Conservation (phyloP, 2,797 vertebrate species). For the Paramormyrops hopkinsi region DNA sequence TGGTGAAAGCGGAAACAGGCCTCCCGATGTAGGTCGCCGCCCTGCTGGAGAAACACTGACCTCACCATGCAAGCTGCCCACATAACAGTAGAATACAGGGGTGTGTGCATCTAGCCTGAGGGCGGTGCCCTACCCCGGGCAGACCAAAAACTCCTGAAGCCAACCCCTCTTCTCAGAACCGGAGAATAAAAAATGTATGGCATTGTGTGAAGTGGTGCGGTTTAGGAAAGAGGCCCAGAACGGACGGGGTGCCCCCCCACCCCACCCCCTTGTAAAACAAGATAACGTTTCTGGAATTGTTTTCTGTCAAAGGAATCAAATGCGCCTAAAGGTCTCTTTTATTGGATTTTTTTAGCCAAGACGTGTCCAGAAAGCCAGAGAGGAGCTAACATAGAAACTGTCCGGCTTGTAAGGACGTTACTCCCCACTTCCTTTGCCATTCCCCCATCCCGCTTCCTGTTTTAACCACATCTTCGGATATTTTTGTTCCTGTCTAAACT, state of each 20-base stretch:
- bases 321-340: constrained; percentile 15
- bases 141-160: neutral
- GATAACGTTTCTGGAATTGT: constrained; percentile 18
- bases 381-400: neutral
- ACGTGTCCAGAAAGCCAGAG: constrained; percentile 20
- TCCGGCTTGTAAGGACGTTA: neutral
- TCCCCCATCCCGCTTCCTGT: neutral
- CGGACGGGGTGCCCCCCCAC: neutral
- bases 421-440: neutral
- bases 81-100: neutral
- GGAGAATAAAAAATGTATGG: neutral
- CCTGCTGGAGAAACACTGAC: constrained; percentile 2
- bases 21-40: neutral
- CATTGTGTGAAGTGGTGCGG: neutral
- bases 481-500: neutral
- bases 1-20: neutral
- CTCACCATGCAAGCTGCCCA: neutral
- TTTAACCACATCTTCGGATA: neutral
- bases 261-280: constrained; percentile 11
- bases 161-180: neutral
- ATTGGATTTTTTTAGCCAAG: constrained; percentile 15
- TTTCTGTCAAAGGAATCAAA: constrained; percentile 20
- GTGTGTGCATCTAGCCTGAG: neutral
- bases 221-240: neutral
- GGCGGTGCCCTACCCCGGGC: neutral